phyloP scores from a whole-genome alignment of 1,140 invertebrate species.

The Orchesella cincta region DNA sequence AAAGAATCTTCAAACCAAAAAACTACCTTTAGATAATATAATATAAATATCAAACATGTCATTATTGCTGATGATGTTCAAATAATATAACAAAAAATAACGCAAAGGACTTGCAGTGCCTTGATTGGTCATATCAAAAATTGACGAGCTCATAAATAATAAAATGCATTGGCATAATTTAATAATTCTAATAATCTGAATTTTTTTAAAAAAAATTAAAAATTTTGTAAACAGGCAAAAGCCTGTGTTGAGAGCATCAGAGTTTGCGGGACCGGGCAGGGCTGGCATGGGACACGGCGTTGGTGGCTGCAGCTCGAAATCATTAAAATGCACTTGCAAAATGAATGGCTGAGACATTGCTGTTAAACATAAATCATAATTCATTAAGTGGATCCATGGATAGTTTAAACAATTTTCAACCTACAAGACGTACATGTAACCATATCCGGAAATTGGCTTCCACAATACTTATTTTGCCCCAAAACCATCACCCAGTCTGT shows the following conservation, averaged over 20 bases:
- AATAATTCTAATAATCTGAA: too few species aligned
- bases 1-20: conserved; percentile 17
- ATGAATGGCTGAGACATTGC: conserved; percentile 41
- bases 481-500: conserved; percentile 39
- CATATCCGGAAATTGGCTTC: conserved; percentile 28
- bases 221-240: conserved; percentile 25
- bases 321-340: conserved; percentile 39
- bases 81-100: too few species aligned
- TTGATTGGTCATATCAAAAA: too few species aligned
- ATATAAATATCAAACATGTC: conserved; percentile 25
- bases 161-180: too few species aligned
- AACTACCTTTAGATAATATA: conserved; percentile 30
- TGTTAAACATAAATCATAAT: neutral
- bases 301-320: neutral
- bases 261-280: neutral
- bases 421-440: conserved; percentile 27
- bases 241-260: conserved; percentile 21
- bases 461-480: conserved; percentile 41
- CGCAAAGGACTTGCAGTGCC: too few species aligned
- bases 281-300: neutral
- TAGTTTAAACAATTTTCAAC: neutral
- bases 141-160: too few species aligned
- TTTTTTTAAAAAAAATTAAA: conserved; percentile 38
- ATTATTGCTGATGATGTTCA: conserved; percentile 32
- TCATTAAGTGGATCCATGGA: neutral